A percentile compares a stretch with the other conserved stretches of the same genome.
Conservation (phyloP, 2,797 vertebrate species). For the Epinephelus awoara region DNA sequence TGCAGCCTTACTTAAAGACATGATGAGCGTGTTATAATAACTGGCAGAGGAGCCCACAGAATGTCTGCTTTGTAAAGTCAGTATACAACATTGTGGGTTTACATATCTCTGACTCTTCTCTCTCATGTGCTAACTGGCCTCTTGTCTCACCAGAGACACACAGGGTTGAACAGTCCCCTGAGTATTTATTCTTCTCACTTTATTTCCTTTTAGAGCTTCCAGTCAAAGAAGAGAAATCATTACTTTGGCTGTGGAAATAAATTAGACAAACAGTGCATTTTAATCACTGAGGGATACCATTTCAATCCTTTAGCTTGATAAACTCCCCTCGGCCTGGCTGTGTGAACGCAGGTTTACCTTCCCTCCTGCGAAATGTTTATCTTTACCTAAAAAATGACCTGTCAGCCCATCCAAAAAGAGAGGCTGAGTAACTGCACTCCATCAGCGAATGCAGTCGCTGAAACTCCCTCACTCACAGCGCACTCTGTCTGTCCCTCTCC, state of each 20-base stretch:
- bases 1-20: not conserved
- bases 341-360: conserved; percentile 28
- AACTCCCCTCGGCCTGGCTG: conserved; percentile 15
- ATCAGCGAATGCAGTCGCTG: conserved; percentile 44
- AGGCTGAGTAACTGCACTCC: conserved; percentile 19
- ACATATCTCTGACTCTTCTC: not conserved
- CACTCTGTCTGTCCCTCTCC: conserved; percentile 42
- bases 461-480: conserved; percentile 44
- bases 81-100: not conserved
- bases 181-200: conserved; percentile 14
- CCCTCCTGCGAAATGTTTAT: conserved; percentile 35
- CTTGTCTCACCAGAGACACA: not conserved
- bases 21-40: not conserved
- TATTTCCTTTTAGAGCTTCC: conserved; percentile 3
- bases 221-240: conserved; percentile 27
- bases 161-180: not conserved
- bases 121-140: not conserved
- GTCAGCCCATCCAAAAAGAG: conserved; percentile 32
- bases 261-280: conserved; percentile 36
- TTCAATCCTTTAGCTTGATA: conserved; percentile 28
- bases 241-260: conserved; percentile 11
- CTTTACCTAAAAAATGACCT: conserved; percentile 43
- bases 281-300: conserved; percentile 45
- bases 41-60: not conserved
- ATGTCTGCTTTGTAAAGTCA: conserved; percentile 1